Conservation (phyloP, 2,888 invertebrate genomes). For the Merodon equestris region DNA sequence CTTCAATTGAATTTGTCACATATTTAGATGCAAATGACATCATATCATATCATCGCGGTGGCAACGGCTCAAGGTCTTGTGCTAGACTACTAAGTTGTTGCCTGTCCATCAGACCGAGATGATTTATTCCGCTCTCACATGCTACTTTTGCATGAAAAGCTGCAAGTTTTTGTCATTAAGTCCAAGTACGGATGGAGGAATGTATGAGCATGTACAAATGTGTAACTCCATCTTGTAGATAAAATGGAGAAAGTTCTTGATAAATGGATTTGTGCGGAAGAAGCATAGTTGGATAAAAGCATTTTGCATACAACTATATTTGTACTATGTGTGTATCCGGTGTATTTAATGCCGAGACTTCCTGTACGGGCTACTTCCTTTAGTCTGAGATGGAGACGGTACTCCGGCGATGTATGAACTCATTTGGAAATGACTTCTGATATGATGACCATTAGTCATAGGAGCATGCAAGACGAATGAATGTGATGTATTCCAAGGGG, state of each 20-base stretch:
- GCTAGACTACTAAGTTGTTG: conserved; percentile 11
- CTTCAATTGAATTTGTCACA: too few relatives aligned
- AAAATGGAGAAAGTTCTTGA: conserved; percentile 45
- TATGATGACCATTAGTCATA: too few relatives aligned
- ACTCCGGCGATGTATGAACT: too few relatives aligned
- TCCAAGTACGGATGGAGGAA: not conserved
- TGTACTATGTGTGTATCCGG: conserved; percentile 3
- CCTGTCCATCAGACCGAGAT: conserved; percentile 43
- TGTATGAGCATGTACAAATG: too few relatives aligned
- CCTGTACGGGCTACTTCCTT: not conserved
- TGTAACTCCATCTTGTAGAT: conserved; percentile 31
- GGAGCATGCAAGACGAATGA: too few relatives aligned
- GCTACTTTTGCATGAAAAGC: conserved; percentile 19
- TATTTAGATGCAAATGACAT: too few relatives aligned
- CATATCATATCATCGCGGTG: too few relatives aligned
- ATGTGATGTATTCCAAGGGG: too few relatives aligned
- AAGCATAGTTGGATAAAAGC: conserved; percentile 2
- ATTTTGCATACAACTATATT: conserved; percentile 28
- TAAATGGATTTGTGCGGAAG: conserved; percentile 47
- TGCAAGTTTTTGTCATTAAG: conserved; percentile 37
- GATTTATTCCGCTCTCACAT: conserved; percentile 23
- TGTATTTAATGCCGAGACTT: conserved; percentile 19
- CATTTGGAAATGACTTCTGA: too few relatives aligned
- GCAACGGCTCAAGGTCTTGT: too few relatives aligned
- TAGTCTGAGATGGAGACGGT: too few relatives aligned